Evolutionary conservation across 2,113 vertebrate species (phyloP), one percentile per base, ranked within the genome.

Genomic region (Rhinoptilus africanus): DNA sequence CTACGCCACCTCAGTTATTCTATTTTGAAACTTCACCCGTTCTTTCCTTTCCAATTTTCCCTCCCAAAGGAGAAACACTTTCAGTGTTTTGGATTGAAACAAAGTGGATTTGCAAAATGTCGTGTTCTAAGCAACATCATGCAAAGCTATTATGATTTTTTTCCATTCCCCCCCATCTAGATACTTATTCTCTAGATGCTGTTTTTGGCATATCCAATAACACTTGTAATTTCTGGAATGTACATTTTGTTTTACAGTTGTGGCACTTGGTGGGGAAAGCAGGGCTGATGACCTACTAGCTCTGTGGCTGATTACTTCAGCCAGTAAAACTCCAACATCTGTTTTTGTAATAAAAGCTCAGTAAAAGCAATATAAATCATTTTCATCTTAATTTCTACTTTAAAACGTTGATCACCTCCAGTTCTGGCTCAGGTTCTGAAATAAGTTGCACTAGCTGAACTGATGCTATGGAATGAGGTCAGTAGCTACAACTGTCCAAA

Each of bases 331-430:
- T 80, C 88, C 57, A 84, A 63, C 94, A 96, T 90, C 96, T 97
- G 95, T 96, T 95, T 95, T 66, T 91, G 39, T 94, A 97, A 97
- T 93, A 95, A 96, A 97, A 96, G 64, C 6, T 39, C 78, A 72
- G 62, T 32, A 79, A 88, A 56, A 93, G 51, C 48, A 91, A 90
- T 95, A 73, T 91, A 95, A 97, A 97, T 97, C 5, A 96, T 93
- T 91, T 89, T 84, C 67, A 74, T 56, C 45, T 93, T 73, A 17
- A 48, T 87, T 97, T 96, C 73, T 91, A 37, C 43, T 95, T 95
- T 93, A 92, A 96, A 64, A 84, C 35, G 73, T 68, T 87, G 74
- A 76, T 97, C 81, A 92, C 45, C 78, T 92, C 59, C 62, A 72
- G 66, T 96, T 94, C 78, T 15, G n/a, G 71, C 94, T 75, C 32